Evolutionary conservation across 2,888 invertebrate species (phyloP).

Genomic region (Lordiphosa fenestrarum): DNA sequence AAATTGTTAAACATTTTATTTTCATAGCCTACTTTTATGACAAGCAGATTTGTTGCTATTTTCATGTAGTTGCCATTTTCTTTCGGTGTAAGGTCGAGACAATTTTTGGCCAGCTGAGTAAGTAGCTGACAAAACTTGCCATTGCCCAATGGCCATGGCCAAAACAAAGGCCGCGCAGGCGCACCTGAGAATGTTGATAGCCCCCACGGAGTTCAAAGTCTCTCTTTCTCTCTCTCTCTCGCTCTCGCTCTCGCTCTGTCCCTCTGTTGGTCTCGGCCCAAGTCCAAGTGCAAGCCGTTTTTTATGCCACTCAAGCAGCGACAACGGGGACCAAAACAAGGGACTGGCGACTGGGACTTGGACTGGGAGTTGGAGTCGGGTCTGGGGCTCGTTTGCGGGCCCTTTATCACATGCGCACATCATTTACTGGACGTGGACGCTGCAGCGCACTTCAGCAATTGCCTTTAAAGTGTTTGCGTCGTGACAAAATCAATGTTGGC

Average conservation of each 20-base stretch:
- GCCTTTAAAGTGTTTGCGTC: constrained; percentile 75
- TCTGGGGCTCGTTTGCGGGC: constrained; percentile 51
- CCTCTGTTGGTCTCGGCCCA: constrained; percentile 14
- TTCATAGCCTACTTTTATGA: neutral
- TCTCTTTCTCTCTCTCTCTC: too few relatives aligned
- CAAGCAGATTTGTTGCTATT: neutral
- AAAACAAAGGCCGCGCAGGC: constrained; percentile 64
- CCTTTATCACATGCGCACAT: constrained; percentile 75
- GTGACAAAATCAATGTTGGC: constrained; percentile 75
- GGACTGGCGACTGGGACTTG: constrained; percentile 13
- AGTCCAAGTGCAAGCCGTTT: constrained; percentile 71
- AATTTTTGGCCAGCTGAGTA: constrained; percentile 58
- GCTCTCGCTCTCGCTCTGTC: too few relatives aligned
- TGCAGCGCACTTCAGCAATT: constrained; percentile 68
- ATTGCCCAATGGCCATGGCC: constrained; percentile 53
- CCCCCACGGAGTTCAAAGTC: constrained; percentile 59
- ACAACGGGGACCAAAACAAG: constrained; percentile 45
- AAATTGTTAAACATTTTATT: too few relatives aligned
- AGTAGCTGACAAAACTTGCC: constrained; percentile 46
- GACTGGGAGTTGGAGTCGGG: constrained; percentile 14
- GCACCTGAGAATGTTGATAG: constrained; percentile 80
- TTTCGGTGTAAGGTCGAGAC: constrained; percentile 28
- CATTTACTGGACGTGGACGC: constrained; percentile 57
- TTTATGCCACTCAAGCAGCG: constrained; percentile 70
- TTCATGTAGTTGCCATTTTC: neutral